phyloP scores from a whole-genome alignment of 2,888 invertebrate species.

The Gibbula magus region DNA sequence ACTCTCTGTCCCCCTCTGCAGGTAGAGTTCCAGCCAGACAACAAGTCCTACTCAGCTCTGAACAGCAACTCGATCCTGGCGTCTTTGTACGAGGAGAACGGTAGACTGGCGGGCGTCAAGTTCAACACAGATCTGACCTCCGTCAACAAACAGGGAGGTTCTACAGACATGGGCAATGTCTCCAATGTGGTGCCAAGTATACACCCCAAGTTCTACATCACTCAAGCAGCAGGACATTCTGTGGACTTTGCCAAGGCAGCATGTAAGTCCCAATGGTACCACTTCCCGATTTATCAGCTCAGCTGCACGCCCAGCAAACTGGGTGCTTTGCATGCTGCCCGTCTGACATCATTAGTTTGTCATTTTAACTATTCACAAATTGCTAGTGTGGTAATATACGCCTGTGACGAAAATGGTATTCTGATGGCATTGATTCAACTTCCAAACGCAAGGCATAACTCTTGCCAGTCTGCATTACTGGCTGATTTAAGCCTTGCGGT shows the following conservation, averaged over 20 bases:
- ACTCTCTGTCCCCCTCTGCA: too few species aligned
- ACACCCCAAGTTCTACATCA: slow-evolving; percentile 67
- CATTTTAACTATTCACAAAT: too few species aligned
- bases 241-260: slow-evolving; percentile 65
- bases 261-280: slow-evolving; percentile 42
- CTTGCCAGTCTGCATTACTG: too few species aligned
- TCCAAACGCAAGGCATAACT: too few species aligned
- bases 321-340: too few species aligned
- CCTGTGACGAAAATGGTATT: too few species aligned
- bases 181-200: slow-evolving; percentile 71
- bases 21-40: slow-evolving; percentile 55
- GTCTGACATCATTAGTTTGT: too few species aligned
- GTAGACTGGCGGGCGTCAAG: slow-evolving; percentile 54
- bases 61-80: slow-evolving; percentile 66
- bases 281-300: too few species aligned
- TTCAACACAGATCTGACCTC: slow-evolving; percentile 49
- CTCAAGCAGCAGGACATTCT: slow-evolving; percentile 63
- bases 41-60: slow-evolving; percentile 64
- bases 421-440: too few species aligned
- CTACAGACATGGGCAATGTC: slow-evolving; percentile 74
- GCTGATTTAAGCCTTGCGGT: too few species aligned
- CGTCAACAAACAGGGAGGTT: slow-evolving; percentile 60
- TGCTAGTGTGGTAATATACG: too few species aligned
- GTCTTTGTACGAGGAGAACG: slow-evolving; percentile 62
- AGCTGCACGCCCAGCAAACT: too few species aligned